Conservation (phyloP, 1,140 invertebrate species). For the Periplaneta americana region DNA sequence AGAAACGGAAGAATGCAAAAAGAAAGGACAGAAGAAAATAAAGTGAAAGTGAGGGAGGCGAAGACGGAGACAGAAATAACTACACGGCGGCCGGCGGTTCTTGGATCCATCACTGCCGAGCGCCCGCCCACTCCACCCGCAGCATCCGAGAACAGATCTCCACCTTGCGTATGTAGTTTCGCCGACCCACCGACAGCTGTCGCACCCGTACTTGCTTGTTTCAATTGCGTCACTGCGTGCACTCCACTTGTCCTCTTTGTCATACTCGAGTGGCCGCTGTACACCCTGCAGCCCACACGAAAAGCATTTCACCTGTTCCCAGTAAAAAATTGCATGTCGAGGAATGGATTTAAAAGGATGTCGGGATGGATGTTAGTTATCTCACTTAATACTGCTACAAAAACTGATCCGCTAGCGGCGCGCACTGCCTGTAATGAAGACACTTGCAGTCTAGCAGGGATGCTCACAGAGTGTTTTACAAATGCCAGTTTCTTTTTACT, state of each 20-base stretch:
- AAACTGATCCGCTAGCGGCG: too few relatives aligned
- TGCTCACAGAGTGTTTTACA: too few relatives aligned
- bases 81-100: too few relatives aligned
- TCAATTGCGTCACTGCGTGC: not conserved
- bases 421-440: too few relatives aligned
- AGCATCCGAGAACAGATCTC: not conserved
- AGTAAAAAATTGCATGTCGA: not conserved
- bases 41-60: too few relatives aligned
- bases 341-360: not conserved
- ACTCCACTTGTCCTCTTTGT: not conserved
- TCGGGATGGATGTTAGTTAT: not conserved
- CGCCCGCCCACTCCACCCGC: not conserved
- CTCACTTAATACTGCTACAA: not conserved
- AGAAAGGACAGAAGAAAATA: too few relatives aligned
- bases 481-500: too few relatives aligned
- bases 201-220: not conserved
- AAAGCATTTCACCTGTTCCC: not conserved
- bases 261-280: too few relatives aligned
- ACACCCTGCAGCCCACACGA: not conserved
- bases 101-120: not conserved
- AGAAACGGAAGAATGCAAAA: too few relatives aligned
- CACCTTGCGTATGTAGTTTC: not conserved
- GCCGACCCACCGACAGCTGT: not conserved
- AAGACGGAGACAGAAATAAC: too few relatives aligned
- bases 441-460: too few relatives aligned